phyloP scores from a whole-genome alignment of 2,113 vertebrate genomes.

The Ammodramus savannarum region DNA sequence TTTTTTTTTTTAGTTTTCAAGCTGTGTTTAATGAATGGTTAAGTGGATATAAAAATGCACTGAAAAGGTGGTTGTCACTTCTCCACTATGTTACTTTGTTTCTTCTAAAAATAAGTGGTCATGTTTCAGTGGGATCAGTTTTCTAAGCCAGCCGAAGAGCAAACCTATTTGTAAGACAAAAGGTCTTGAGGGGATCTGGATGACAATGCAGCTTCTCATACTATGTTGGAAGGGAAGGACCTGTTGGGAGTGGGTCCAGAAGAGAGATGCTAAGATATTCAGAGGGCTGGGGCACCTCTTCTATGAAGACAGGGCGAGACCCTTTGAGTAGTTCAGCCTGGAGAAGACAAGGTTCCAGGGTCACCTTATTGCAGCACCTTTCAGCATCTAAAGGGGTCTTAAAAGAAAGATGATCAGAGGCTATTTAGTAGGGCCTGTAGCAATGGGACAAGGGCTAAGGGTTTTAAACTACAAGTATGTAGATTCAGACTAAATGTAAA shows the following conservation, averaged over 20 bases:
- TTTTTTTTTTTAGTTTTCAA: background rate
- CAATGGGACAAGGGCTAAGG: background rate
- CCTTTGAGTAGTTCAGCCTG: background rate
- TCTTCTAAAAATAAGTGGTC: background rate
- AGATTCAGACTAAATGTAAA: background rate
- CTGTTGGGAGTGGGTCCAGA: background rate
- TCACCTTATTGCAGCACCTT: background rate
- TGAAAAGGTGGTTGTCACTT: background rate
- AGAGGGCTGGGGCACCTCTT: background rate
- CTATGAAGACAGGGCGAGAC: background rate
- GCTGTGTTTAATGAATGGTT: background rate
- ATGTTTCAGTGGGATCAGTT: background rate
- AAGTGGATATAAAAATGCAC: background rate
- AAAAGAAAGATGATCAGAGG: too few species aligned
- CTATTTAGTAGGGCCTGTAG: background rate
- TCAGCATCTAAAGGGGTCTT: background rate
- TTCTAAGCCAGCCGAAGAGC: background rate
- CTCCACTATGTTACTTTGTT: background rate
- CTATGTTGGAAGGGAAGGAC: background rate
- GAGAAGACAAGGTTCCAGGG: background rate
- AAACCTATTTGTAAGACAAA: background rate
- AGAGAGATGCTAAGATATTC: background rate
- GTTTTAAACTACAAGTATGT: background rate
- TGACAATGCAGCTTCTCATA: background rate
- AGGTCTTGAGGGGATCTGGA: background rate